Evolutionary conservation across 2,113 vertebrate species (phyloP).

Genomic region (Ochotona curzoniae): DNA sequence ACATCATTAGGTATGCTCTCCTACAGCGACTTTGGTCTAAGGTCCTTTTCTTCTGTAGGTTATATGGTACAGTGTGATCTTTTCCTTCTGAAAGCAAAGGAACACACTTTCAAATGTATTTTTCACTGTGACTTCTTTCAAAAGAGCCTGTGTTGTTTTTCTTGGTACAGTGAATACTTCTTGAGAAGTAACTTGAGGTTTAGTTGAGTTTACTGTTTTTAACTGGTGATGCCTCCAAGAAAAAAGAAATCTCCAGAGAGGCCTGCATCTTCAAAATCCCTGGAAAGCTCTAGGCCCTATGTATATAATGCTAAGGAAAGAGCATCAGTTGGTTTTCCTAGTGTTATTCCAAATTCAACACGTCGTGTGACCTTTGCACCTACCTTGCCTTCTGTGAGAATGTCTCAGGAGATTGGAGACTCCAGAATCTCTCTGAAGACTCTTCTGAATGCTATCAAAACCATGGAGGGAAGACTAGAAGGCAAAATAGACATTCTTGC

Average conservation of each 20-base stretch:
- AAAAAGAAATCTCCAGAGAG: constrained; percentile 75
- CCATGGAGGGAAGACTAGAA: constrained; percentile 77
- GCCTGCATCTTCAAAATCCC: constrained; percentile 57
- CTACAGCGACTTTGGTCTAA: constrained; percentile 18
- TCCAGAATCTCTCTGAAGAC: constrained; percentile 68
- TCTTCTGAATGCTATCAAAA: constrained; percentile 77
- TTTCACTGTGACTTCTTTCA: neutral
- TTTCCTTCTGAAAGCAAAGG: constrained; percentile 33
- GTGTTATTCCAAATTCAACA: neutral
- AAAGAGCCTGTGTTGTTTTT: neutral
- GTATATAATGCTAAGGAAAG: neutral
- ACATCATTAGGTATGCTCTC: neutral
- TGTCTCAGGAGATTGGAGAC: constrained; percentile 61
- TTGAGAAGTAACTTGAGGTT: constrained; percentile 25
- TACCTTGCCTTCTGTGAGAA: constrained; percentile 43
- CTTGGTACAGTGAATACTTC: neutral
- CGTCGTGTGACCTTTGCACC: constrained; percentile 69
- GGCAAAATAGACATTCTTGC: constrained; percentile 70
- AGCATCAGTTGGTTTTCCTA: constrained; percentile 8
- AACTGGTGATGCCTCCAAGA: constrained; percentile 74
- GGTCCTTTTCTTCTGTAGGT: constrained; percentile 19
- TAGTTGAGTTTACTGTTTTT: constrained; percentile 39
- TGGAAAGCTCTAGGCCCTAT: constrained; percentile 30
- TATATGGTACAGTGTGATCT: constrained; percentile 15
- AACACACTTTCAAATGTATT: constrained; percentile 31